Base-by-base conservation (phyloP, 2,797 vertebrate species). In the Synanceia verrucosa region DNA sequence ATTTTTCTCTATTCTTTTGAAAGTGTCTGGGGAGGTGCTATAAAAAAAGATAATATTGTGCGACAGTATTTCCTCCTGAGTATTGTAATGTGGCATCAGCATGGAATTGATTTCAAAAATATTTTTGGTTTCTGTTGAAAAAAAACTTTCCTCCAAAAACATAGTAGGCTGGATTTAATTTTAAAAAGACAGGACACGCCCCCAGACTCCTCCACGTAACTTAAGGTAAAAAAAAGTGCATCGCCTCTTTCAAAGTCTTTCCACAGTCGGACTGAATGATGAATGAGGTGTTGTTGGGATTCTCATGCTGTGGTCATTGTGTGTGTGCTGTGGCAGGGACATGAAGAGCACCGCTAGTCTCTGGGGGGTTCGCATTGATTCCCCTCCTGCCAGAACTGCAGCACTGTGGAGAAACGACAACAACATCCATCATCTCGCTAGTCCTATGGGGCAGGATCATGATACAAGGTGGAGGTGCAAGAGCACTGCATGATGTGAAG, bases 341-440 rank as follows among this genome's bases (percentile, higher is more conserved):
- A 63, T 46, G 70, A 70, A 75, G 70, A 74, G 60, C 43, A 21
- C 33, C 43, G 66, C 37, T 58, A 34, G 36, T 78, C 82, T 65
- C 80, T 18, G 39, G 70, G 66, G 68, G 50, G 4, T 67, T 64
- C 59, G 66, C 76, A 87, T 89, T 58, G 88, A 89, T 88, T 65
- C 63, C 34, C 58, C 34, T 70, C 62, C 70, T 46, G 68, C 28
- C 65, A 73, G 77, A 78, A 76, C 23, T 76, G 75, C 81, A 78
- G 74, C 12, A 31, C 78, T 66, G 75, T 72, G 46, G 67, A 46
- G 76, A 65, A 74, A 65, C 79, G 87, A 86, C 87, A 86, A 70
- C 83, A 87, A 51, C 85, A 85, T 89, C 79, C 76, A 88, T 89
- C 86, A 79, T 82, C 56, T 76, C 37, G 2, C 64, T 23, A 64